These are phyloP conservation scores for Ctenochaetus hawaiiensis DNA, from an alignment of 2,797 vertebrate genomes.

Conservation along the genomic window DNA sequence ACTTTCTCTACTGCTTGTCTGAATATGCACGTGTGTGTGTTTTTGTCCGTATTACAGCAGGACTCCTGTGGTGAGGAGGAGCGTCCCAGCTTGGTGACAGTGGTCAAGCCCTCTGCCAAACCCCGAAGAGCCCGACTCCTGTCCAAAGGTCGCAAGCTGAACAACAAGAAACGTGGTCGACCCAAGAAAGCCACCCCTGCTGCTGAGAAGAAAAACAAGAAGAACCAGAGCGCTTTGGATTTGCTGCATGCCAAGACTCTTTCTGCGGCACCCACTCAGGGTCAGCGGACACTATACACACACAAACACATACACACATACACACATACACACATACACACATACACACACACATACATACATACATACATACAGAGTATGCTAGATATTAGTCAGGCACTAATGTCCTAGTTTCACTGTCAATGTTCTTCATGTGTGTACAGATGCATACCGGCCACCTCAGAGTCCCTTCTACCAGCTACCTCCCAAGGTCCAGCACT, in stretches of 20 bases:
- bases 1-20: not conserved
- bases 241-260: slow-evolving; percentile 94
- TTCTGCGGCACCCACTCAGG: slow-evolving; percentile 92
- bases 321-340: not conserved
- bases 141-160: slow-evolving; percentile 94
- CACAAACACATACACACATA: not conserved
- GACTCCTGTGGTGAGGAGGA: slow-evolving; percentile 96
- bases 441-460: slow-evolving; percentile 95
- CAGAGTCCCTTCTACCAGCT: slow-evolving; percentile 97
- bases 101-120: slow-evolving; percentile 92
- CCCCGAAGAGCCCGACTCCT: slow-evolving; percentile 91
- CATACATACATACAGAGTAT: not conserved
- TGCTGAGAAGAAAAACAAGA: slow-evolving; percentile 92
- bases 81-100: slow-evolving; percentile 81
- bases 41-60: slow-evolving; percentile 72
- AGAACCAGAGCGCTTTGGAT: slow-evolving; percentile 93
- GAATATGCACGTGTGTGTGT: not conserved
- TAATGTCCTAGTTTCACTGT: not conserved
- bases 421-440: slow-evolving; percentile 27
- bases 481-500: slow-evolving; percentile 98
- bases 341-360: too few relatives aligned
- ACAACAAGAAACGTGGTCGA: slow-evolving; percentile 94
- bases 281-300: slow-evolving; percentile 78
- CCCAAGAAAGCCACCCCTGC: slow-evolving; percentile 92
- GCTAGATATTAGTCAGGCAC: not conserved